These are phyloP conservation scores for Phacellophora camtschatica DNA, from an alignment of 30 jellyfish, hydroid and myxozoan species.

Conservation along the genomic window DNA sequence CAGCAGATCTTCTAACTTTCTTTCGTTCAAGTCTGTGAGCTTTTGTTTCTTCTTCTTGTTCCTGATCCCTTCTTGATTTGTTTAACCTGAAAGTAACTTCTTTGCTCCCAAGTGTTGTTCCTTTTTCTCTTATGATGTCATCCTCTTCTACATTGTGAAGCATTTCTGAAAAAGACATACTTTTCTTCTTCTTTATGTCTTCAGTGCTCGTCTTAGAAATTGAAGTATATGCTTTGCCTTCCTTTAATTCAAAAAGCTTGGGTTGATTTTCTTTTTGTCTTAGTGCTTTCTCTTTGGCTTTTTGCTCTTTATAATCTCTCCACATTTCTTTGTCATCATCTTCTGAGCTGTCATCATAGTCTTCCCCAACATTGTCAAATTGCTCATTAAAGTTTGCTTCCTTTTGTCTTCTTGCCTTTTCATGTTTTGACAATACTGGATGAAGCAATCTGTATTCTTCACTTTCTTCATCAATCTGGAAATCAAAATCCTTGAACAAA, in stretches of 20 bases:
- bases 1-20: slow-evolving; percentile 86
- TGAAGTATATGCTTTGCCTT: slow-evolving; percentile 26
- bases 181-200: not conserved
- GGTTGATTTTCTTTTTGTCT: slow-evolving; percentile 17
- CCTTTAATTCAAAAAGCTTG: slow-evolving; percentile 63
- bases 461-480: slow-evolving; percentile 95
- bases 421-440: slow-evolving; percentile 96
- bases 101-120: slow-evolving; percentile 82
- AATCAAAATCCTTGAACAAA: slow-evolving; percentile 86
- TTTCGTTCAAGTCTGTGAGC: slow-evolving; percentile 86
- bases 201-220: not conserved
- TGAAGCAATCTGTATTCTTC: slow-evolving; percentile 91
- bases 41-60: slow-evolving; percentile 42
- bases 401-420: slow-evolving; percentile 52
- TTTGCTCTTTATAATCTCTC: slow-evolving; percentile 52
- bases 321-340: slow-evolving; percentile 53
- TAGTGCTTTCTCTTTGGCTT: slow-evolving; percentile 23
- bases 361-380: slow-evolving; percentile 15
- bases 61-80: slow-evolving; percentile 41
- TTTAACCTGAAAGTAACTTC: slow-evolving; percentile 73
- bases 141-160: slow-evolving; percentile 10
- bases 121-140: slow-evolving; percentile 60
- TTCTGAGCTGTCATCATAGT: slow-evolving; percentile 58
- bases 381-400: not conserved
- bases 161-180: slow-evolving; percentile 72